Conservation (phyloP, 1,140 invertebrate species). For the Ganaspis sp. region DNA sequence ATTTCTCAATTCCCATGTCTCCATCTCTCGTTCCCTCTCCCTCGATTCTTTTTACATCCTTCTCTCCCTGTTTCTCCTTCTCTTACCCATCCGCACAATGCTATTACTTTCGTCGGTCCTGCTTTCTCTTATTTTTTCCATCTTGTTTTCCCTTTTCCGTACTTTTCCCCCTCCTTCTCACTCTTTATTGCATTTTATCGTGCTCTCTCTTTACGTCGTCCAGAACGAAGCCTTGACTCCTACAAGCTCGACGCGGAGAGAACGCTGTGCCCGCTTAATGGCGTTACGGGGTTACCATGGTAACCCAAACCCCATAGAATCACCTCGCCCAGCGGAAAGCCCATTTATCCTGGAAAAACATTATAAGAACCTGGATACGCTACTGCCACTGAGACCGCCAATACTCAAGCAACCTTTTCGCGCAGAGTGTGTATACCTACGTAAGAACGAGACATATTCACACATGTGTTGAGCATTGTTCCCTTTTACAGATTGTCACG, state of each 20-base stretch:
- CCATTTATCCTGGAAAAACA: conserved; percentile 77
- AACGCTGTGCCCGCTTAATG: conserved; percentile 69
- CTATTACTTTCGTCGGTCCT: background rate
- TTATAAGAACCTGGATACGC: conserved; percentile 69
- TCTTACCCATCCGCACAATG: too few species aligned
- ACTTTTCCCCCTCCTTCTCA: conserved; percentile 41
- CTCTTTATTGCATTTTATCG: conserved; percentile 8
- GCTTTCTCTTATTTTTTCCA: background rate
- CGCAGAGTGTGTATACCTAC: conserved; percentile 26
- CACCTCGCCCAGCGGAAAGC: conserved; percentile 68
- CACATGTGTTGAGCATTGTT: background rate
- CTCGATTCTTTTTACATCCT: background rate
- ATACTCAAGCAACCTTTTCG: conserved; percentile 38
- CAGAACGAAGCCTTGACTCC: conserved; percentile 52
- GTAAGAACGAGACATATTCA: background rate
- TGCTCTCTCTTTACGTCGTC: conserved; percentile 44
- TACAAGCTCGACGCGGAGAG: conserved; percentile 51
- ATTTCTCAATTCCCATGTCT: background rate
- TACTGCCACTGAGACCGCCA: conserved; percentile 50
- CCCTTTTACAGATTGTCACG: conserved; percentile 56
- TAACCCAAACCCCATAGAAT: conserved; percentile 72
- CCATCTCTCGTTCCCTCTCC: background rate
- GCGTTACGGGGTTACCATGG: conserved; percentile 75
- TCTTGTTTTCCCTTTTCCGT: background rate
- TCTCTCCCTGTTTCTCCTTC: background rate